phyloP scores from a whole-genome alignment of 2,888 invertebrate genomes.

The Aphrophora alni region DNA sequence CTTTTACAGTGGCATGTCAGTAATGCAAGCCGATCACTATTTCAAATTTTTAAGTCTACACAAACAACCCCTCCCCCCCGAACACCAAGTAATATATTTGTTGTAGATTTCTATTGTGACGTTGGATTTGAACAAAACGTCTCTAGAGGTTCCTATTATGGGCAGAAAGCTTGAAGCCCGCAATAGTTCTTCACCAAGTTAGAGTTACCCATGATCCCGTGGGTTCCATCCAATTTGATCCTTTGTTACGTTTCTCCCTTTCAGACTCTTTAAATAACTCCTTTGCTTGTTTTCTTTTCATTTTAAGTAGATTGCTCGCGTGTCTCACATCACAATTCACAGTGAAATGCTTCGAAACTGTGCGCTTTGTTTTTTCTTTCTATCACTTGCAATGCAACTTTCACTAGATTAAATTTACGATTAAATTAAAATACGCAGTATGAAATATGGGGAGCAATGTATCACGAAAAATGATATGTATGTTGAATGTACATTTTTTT shows the following conservation, averaged over 20 bases:
- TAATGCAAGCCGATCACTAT: too few species aligned
- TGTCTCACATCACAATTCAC: neutral
- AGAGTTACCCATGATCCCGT: neutral
- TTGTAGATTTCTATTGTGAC: neutral
- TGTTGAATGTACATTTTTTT: too few species aligned
- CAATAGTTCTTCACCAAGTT: neutral
- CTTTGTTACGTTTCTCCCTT: neutral
- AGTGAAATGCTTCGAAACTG: neutral
- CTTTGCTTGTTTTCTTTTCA: neutral
- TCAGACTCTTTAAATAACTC: neutral
- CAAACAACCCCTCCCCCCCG: too few species aligned
- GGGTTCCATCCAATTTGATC: slow-evolving; percentile 9
- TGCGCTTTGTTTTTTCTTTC: too few species aligned
- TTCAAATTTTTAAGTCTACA: too few species aligned
- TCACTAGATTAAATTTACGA: too few species aligned
- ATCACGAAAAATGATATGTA: too few species aligned
- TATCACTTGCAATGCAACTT: too few species aligned
- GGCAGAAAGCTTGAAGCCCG: neutral
- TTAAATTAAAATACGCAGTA: too few species aligned
- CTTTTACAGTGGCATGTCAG: too few species aligned
- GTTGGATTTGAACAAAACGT: neutral
- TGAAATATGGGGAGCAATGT: too few species aligned
- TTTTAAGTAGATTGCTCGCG: neutral
- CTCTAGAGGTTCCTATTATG: neutral
- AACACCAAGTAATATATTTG: neutral